Evolutionary conservation across 1,140 invertebrate species (phyloP).

Genomic region (Reticulitermes speratus): DNA sequence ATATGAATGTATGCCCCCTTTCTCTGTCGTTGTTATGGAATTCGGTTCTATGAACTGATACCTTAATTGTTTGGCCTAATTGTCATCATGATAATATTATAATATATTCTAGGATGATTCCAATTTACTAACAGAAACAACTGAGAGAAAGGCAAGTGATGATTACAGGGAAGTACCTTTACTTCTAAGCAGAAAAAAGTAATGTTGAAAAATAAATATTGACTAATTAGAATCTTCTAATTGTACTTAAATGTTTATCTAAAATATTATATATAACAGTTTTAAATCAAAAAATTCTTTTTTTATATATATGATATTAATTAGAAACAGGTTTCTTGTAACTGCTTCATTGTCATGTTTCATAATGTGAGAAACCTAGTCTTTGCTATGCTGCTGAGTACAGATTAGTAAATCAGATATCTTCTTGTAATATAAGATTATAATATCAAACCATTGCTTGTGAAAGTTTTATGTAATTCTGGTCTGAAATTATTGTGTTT

Average conservation of each 20-base stretch:
- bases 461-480: no score
- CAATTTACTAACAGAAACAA: slow-evolving; percentile 28
- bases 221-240: slow-evolving; percentile 30
- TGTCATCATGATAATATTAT: slow-evolving; percentile 27
- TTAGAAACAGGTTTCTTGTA: slow-evolving; percentile 27
- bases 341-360: slow-evolving; percentile 23
- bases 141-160: slow-evolving; percentile 7
- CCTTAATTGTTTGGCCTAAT: slow-evolving; percentile 35
- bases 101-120: slow-evolving; percentile 12
- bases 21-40: slow-evolving; percentile 30
- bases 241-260: slow-evolving; percentile 33
- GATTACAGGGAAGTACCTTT: slow-evolving; percentile 22
- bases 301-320: slow-evolving; percentile 31
- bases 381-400: neutral
- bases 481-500: no score
- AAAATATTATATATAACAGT: slow-evolving; percentile 30
- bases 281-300: slow-evolving; percentile 33
- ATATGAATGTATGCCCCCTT: slow-evolving; percentile 20
- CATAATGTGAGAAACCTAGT: slow-evolving; percentile 10
- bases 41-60: slow-evolving; percentile 34
- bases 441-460: no score
- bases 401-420: no score
- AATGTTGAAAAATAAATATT: slow-evolving; percentile 26
- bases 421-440: no score
- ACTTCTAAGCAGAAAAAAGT: neutral